A percentile compares a stretch with the other conserved stretches of the same genome.
phyloP scores from a whole-genome alignment of 1,140 invertebrate species.

The Aporrectodea caliginosa region DNA sequence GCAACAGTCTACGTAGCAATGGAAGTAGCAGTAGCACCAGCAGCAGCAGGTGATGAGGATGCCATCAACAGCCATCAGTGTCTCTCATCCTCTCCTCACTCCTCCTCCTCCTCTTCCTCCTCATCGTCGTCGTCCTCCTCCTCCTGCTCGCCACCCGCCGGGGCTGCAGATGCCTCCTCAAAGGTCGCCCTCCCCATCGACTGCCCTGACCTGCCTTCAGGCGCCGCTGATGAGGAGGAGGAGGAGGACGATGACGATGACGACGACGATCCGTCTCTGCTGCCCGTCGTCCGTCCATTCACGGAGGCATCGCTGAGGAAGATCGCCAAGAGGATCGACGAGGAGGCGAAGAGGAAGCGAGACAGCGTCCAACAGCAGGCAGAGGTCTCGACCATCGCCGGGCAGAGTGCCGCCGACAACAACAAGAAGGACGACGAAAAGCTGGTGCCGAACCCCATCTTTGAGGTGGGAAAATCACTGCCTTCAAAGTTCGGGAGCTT shows the following conservation, averaged over 20 bases:
- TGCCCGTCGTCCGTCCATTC: not conserved
- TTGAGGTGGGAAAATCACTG: conserved; percentile 50
- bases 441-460: conserved; percentile 45
- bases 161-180: too few species aligned
- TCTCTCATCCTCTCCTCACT: not conserved
- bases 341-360: not conserved
- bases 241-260: not conserved
- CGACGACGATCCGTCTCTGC: not conserved
- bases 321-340: not conserved
- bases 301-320: not conserved
- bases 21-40: too few species aligned
- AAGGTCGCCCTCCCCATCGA: too few species aligned
- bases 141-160: not conserved
- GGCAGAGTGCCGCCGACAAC: conserved; percentile 36
- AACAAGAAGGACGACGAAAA: conserved; percentile 29
- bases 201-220: not conserved
- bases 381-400: too few species aligned
- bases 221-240: not conserved
- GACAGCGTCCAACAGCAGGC: not conserved
- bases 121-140: not conserved
- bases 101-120: not conserved
- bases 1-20: too few species aligned
- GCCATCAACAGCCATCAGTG: too few species aligned
- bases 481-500: conserved; percentile 48
- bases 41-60: too few species aligned